Evolutionary conservation across 2,113 vertebrate species (phyloP).

Genomic region (Sturnus vulgaris): DNA sequence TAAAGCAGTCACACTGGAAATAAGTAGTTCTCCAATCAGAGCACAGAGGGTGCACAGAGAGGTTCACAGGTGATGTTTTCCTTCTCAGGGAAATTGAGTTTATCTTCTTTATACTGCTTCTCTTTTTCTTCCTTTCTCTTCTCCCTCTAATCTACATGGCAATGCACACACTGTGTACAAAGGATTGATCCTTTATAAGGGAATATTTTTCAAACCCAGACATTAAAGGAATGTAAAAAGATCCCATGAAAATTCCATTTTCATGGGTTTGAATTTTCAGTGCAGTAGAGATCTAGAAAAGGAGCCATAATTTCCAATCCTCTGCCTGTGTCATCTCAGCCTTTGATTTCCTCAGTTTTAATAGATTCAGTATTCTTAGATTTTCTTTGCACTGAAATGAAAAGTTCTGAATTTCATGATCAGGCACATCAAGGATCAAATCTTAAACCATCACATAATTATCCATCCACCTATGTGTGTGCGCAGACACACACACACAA

Average conservation of each 20-base stretch:
- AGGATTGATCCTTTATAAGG: not conserved
- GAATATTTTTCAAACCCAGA: not conserved
- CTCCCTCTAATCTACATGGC: not conserved
- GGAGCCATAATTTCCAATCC: not conserved
- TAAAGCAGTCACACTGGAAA: not conserved
- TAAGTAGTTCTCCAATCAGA: not conserved
- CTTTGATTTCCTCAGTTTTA: not conserved
- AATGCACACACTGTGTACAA: not conserved
- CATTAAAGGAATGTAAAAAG: not conserved
- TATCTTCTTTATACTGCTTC: not conserved
- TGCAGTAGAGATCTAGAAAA: not conserved
- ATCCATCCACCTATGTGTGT: rapidly evolving
- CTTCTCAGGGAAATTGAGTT: not conserved
- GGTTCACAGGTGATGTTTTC: not conserved
- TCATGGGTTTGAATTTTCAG: not conserved
- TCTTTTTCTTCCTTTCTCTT: not conserved
- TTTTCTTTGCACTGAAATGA: not conserved
- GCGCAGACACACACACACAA: rapidly evolving
- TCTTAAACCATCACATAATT: not conserved
- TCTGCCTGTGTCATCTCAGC: not conserved
- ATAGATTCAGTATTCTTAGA: not conserved
- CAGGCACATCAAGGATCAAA: not conserved
- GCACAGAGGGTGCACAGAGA: not conserved
- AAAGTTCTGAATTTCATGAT: not conserved
- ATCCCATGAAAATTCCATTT: not conserved